These are phyloP conservation scores for Ellobium chinense DNA, from an alignment of 2,888 invertebrate species.

Conservation along the genomic window DNA sequence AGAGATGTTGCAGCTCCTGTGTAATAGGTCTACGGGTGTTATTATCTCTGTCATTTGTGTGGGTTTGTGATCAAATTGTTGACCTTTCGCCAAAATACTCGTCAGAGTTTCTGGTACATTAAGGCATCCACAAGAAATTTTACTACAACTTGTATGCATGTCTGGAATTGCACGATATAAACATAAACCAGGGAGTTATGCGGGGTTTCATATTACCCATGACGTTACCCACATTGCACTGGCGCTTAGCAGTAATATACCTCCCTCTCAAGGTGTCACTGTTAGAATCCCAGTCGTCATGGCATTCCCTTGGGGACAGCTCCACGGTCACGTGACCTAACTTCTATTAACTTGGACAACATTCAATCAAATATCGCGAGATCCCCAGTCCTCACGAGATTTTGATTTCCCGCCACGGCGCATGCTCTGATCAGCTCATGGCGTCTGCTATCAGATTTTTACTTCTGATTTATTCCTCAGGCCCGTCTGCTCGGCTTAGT, in stretches of 20 bases:
- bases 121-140: too few relatives aligned
- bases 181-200: not conserved
- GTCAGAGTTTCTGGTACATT: too few relatives aligned
- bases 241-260: not conserved
- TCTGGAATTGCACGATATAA: too few relatives aligned
- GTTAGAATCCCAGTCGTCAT: slow-evolving; percentile 4
- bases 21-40: too few relatives aligned
- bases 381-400: slow-evolving; percentile 28
- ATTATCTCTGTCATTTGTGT: too few relatives aligned
- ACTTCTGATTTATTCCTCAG: slow-evolving; percentile 27
- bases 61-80: too few relatives aligned
- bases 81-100: too few relatives aligned
- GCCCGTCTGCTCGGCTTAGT: not conserved
- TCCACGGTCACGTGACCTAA: slow-evolving; percentile 17
- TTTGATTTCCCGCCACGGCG: slow-evolving; percentile 19
- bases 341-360: slow-evolving; percentile 39
- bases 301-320: slow-evolving; percentile 1
- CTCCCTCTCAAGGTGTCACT: not conserved
- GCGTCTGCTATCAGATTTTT: slow-evolving; percentile 23
- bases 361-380: slow-evolving; percentile 44
- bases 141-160: too few relatives aligned
- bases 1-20: too few relatives aligned
- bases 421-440: slow-evolving; percentile 13
- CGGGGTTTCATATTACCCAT: not conserved
- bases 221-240: not conserved